Conservation (phyloP, 2,113 vertebrate genomes). For the Eptatretus burgeri region DNA sequence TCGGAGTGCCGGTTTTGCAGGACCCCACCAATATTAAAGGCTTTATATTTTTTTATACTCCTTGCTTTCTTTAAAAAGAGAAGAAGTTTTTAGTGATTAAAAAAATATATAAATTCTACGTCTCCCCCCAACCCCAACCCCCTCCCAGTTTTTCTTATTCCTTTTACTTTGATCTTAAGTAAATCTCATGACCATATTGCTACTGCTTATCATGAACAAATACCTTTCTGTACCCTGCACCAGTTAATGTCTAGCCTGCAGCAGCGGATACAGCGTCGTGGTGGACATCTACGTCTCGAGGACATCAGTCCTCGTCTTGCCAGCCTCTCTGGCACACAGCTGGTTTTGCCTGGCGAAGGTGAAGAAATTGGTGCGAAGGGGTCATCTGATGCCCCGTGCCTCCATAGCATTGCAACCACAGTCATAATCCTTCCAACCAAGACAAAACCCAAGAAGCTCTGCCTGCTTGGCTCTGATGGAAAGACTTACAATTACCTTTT, state of each 20-base stretch:
- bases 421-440: conserved; percentile 92
- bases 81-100: too few species aligned
- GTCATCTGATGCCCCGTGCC: conserved; percentile 38
- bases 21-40: too few species aligned
- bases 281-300: conserved; percentile 62
- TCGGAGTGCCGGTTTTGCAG: too few species aligned
- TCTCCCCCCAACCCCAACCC: too few species aligned
- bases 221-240: conserved; percentile 9
- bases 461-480: conserved; percentile 75
- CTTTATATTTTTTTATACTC: too few species aligned
- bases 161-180: too few species aligned
- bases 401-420: conserved; percentile 67
- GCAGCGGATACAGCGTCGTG: conserved; percentile 72
- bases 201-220: not conserved
- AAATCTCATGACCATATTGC: too few species aligned
- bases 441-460: conserved; percentile 91
- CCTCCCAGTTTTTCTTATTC: too few species aligned
- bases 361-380: conserved; percentile 36
- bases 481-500: conserved; percentile 83
- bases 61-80: too few species aligned
- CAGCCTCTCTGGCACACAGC: conserved; percentile 61
- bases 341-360: conserved; percentile 56
- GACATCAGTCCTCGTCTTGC: conserved; percentile 80
- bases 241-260: conserved; percentile 90
- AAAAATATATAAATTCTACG: too few species aligned